These are phyloP conservation scores for Synanthedon vespiformis DNA, from an alignment of 2,888 invertebrate species.

Conservation along the genomic window DNA sequence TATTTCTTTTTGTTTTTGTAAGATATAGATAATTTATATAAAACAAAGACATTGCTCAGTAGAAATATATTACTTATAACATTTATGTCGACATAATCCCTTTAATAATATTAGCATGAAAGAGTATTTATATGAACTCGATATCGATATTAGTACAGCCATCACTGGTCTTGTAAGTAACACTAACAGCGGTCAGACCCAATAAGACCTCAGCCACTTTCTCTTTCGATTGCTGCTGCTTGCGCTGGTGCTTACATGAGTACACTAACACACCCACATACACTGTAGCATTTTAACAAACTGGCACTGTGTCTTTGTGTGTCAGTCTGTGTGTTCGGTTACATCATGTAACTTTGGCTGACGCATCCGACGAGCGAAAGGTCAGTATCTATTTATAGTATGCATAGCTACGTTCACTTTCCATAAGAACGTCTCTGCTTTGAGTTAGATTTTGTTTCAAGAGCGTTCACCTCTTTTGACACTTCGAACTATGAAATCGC, in stretches of 20 bases:
- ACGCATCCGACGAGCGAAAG: conserved; percentile 59
- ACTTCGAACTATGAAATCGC: not conserved
- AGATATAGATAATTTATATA: too few relatives aligned
- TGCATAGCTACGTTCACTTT: conserved; percentile 41
- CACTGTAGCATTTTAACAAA: conserved; percentile 6
- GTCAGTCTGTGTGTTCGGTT: conserved; percentile 29
- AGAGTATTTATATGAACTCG: conserved; percentile 9
- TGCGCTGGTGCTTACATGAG: conserved; percentile 22
- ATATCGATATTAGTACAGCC: conserved; percentile 14
- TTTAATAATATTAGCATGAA: too few relatives aligned
- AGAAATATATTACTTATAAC: too few relatives aligned
- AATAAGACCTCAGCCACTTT: conserved; percentile 54
- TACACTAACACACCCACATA: conserved; percentile 23
- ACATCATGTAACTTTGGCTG: conserved; percentile 55
- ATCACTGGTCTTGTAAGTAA: conserved; percentile 16
- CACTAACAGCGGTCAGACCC: conserved; percentile 28
- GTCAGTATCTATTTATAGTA: conserved; percentile 57
- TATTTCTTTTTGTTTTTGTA: too few relatives aligned
- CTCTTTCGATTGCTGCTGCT: conserved; percentile 53
- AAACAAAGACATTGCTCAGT: too few relatives aligned
- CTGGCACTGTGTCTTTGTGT: conserved; percentile 16
- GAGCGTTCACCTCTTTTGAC: conserved; percentile 30
- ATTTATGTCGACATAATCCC: too few relatives aligned
- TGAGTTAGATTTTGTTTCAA: conserved; percentile 31
- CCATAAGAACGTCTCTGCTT: conserved; percentile 36